Evolutionary conservation across 1,140 invertebrate genomes (phyloP), one percentile per base, ranked within the genome.

Genomic region (Stenopsyche tienmushanensis): DNA sequence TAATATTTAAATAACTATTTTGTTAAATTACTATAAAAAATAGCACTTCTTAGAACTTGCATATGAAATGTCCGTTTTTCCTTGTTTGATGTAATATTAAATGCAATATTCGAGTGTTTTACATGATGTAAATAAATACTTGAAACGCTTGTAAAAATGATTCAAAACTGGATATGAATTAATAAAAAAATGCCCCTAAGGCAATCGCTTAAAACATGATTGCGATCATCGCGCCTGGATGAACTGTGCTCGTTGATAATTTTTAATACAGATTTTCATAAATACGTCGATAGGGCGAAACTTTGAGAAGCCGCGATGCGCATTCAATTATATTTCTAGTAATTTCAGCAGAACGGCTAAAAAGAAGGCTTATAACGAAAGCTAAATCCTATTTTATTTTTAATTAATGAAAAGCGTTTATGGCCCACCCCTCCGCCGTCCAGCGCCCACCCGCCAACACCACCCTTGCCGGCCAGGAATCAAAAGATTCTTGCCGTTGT

Each of bases 361-460:
- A 57, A 57, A 57, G 54, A 57, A 57, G 54, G 63, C 63, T 65
- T 53, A 62, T 63, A 65, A 69, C 59, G 52, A 65, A 59, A 54
- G 58, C 53, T 39, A 62, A 58, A 65, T 65, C 63, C 44, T 45
- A 47, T 69, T 64, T 64, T 64, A 65, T 69, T 69, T 69, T 69
- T 69, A 69, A 69, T 69, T 69, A 69, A 62, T 69, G 47, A 65
- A 59, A 59, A 65, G 64, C 53, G 54, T 59, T 59, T 60, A 55
- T 44, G 45, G 34, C 13, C 58, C 42, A 21, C 34, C 54, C 54
- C 15, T 10, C 34, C 34, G n/a, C 50, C 1, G 18, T n/a, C 50
- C 18, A 24, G n/a, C 23, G 8, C 50, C 18, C 18, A 7, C n/a
- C 13, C 52, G 5, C 41, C 54, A 34, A 21, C 34, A 25, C 25